Base-by-base conservation (phyloP, 1,140 invertebrate species). In the Hetaerina americana region DNA sequence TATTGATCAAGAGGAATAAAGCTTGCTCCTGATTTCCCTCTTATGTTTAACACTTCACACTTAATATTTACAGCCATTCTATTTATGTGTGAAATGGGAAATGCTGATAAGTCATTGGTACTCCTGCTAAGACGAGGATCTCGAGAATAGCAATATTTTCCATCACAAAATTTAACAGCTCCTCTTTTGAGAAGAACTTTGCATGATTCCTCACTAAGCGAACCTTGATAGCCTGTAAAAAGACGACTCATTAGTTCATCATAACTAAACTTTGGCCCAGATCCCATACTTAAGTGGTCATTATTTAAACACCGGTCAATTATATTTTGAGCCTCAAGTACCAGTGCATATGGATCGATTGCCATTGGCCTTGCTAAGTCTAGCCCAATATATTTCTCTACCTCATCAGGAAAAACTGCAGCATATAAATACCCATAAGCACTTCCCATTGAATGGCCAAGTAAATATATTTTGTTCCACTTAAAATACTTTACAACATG, bases 1-100 rank as follows among this genome's bases (percentile, higher is more conserved):
- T 74, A 74, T 31, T 57, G 27, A 10, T 74, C 66, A 70, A 73
- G 22, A 74, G 29, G 31, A 40, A 77, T 76, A 71, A 77, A 79
- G 10, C 72, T 10, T 5, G 72, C 73, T 25, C 79, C 79, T 27
- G 72, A 49, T 5, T 85, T 77, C 0, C 87, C 92, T 26, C 89
- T 86, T 15, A 95, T 89, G 77, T 94, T 93, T 26, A 95, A 78
- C 6, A 94, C 88, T 73, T 87, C 85, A 77, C 92, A 94, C 72
- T 84, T 90, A 24, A 93, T 88, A 75, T 85, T 82, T 1, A 80
- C 78, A 0, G 91, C 90, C 76, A 90, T 91, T 67, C 86, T 84
- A 31, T 90, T 73, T 0, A 88, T 86, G 27, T 90, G 84, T 73
- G 93, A 90, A 12, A 88, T 80, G 0, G 87, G 88, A 73, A 91